These are phyloP conservation scores for Galaxea fascicularis DNA, from an alignment of 92 coral and sea anemone species.

Conservation along the genomic window DNA sequence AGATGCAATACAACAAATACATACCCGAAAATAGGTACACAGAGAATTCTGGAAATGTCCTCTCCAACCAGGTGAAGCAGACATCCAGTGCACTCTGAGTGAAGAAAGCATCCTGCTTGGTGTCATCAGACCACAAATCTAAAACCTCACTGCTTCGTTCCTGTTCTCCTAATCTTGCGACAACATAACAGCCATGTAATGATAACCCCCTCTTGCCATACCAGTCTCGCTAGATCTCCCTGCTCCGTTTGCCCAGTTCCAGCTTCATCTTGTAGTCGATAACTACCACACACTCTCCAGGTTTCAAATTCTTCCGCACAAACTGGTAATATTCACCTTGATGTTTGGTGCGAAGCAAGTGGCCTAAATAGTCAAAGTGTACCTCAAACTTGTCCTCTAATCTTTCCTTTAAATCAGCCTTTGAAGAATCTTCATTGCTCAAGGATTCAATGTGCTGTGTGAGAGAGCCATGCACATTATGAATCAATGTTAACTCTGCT, in stretches of 20 bases:
- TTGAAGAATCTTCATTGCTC: too few species aligned
- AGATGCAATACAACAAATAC: too few species aligned
- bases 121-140: constrained; percentile 36
- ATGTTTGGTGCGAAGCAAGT: constrained; percentile 21
- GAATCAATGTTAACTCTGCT: neutral
- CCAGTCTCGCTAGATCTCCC: constrained; percentile 47
- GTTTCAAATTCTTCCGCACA: constrained; percentile 30
- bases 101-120: constrained; percentile 46
- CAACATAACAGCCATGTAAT: constrained; percentile 7
- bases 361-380: constrained; percentile 9
- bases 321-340: constrained; percentile 31
- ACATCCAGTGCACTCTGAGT: constrained; percentile 40
- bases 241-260: constrained; percentile 18
- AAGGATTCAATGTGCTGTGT: neutral
- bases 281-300: constrained; percentile 32
- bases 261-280: constrained; percentile 53
- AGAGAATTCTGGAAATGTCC: constrained; percentile 19
- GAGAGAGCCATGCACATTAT: neutral
- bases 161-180: neutral
- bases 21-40: constrained; percentile 24
- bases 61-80: constrained; percentile 24
- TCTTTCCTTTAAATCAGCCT: neutral
- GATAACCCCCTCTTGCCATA: constrained; percentile 30
- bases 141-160: neutral
- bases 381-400: neutral